Base-by-base conservation (phyloP, 1,140 invertebrate species). In the Drosophila repleta region DNA sequence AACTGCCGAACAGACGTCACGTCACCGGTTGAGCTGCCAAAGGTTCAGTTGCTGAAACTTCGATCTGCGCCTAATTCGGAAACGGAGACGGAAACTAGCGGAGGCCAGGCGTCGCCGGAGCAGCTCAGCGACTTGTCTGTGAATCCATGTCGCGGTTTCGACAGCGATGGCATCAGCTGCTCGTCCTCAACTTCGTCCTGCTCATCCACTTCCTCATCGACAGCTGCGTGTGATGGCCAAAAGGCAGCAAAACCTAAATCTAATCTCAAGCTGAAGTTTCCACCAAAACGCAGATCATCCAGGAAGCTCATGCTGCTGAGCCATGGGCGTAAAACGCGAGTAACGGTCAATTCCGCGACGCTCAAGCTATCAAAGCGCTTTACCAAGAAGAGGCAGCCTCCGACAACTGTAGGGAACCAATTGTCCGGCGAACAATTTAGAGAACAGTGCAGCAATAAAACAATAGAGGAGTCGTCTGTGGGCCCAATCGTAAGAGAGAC, bases 61-160 rank as follows among this genome's bases (percentile, higher is more conserved):
- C 35, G 20, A 52, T 43, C 62, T 45, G 37, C n/a, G 53, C 20
- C 37, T n/a, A 57, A 1, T 35, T 52, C 21, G 3, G 24, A 11
- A 29, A 17, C 32, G 17, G 26, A 8, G 18, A 21, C 57, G 7
- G 48, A 49, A 63, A n/a, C 60, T n/a, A 24, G 45, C 13, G 43
- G 53, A 7, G 39, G 39, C n/a, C 37, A 45, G 11, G 32, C 49
- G 1, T 62, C 71, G n/a, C 51, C 52, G 3, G 65, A 69, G 11
- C 64, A 64, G 3, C 61, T 72, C 2, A 83, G 79, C 46, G 79
- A 83, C 11, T n/a, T 87, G 20, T 87, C 82, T 0, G 83, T 87
- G 1, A 73, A 48, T 41, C 71, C 74, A 2, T 88, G 74, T 43
- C 60, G 11, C 26, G 82, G 82, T 26, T 87, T 87, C 4, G 78